Conservation (phyloP, 2,888 invertebrate genomes). For the Lithophane leautieri region DNA sequence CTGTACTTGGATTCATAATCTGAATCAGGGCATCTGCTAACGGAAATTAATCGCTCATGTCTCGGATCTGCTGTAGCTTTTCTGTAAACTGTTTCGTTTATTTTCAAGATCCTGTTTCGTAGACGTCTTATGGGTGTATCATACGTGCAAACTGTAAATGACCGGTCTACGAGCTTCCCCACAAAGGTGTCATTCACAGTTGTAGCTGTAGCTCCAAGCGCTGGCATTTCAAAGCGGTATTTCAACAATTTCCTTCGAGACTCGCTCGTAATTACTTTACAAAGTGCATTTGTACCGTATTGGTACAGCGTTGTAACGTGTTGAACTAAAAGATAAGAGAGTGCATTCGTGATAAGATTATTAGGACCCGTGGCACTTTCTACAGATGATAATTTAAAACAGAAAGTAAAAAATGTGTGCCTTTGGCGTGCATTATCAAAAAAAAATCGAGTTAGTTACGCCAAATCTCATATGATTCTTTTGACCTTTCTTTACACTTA, state of each 20-base stretch:
- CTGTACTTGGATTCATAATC: slow-evolving; percentile 26
- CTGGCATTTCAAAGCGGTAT: slow-evolving; percentile 48
- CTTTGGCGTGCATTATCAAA: slow-evolving; percentile 14
- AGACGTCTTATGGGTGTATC: background rate
- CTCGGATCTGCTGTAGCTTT: slow-evolving; percentile 3
- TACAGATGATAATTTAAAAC: slow-evolving; percentile 1
- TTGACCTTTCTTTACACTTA: slow-evolving; percentile 23
- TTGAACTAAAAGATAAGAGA: slow-evolving; percentile 51
- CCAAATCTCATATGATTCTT: slow-evolving; percentile 5
- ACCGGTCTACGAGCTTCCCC: slow-evolving; percentile 35
- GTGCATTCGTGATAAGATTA: slow-evolving; percentile 45
- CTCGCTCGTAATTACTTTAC: slow-evolving; percentile 30
- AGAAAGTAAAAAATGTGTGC: background rate
- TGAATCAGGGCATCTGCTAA: slow-evolving; percentile 43
- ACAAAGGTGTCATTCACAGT: slow-evolving; percentile 51
- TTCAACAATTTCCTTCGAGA: slow-evolving; percentile 46
- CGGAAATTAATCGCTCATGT: slow-evolving; percentile 49
- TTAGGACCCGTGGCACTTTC: slow-evolving; percentile 11
- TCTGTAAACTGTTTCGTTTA: slow-evolving; percentile 4
- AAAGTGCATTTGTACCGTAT: slow-evolving; percentile 45
- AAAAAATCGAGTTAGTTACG: slow-evolving; percentile 1
- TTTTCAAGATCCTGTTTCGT: slow-evolving; percentile 13
- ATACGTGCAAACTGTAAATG: slow-evolving; percentile 23
- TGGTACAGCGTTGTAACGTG: slow-evolving; percentile 6
- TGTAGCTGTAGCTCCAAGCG: slow-evolving; percentile 19